Base-by-base conservation (phyloP, 2,888 invertebrate species). In the Iphiclides podalirius region DNA sequence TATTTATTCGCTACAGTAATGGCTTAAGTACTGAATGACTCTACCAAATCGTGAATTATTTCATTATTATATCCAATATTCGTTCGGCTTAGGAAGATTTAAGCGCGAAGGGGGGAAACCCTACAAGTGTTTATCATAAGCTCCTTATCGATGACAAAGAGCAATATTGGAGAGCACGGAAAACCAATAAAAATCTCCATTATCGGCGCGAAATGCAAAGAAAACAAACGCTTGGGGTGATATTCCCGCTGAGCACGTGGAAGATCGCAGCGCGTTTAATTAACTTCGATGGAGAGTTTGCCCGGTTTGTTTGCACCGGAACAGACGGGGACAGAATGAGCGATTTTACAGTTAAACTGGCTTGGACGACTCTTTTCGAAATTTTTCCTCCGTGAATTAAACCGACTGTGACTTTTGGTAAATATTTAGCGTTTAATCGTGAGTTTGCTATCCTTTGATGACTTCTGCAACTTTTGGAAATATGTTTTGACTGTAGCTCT, bases 121-220 rank as follows among this genome's bases (percentile, higher is more conserved):
- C 67, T n/a, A n/a, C 69, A 66, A 4, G 13, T 12, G 20, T 33
- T 41, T 26, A 37, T 45, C 12, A 37, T 33, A 20, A 16, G 13
- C 58, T 61, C 64, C 70, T 82, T 82, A 84, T 81, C 76, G 69
- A 63, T 57, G 58, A 67, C 67, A 70, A 72, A 68, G 68, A 74
- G 76, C 68, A 72, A 72, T 73, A 76, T 72, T 67, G 64, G 68
- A 64, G 60, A 69, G 67, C 79, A 78, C 71, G 76, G 72, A 79
- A 78, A 76, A 70, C 60, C 61, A 75, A 80, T 82, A 67, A 82
- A 79, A 74, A 64, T 75, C 76, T 77, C 72, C 72, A 75, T 72
- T 75, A 75, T 75, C 66, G 68, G 58, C 60, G 65, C 68, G 63
- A 70, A 64, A 65, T 65, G 60, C 53, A 61, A 67, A 61, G 65